A percentile compares a stretch with the other conserved stretches of the same genome.
Conservation (phyloP, 1,140 invertebrate species). For the Scaptomyza montana region DNA sequence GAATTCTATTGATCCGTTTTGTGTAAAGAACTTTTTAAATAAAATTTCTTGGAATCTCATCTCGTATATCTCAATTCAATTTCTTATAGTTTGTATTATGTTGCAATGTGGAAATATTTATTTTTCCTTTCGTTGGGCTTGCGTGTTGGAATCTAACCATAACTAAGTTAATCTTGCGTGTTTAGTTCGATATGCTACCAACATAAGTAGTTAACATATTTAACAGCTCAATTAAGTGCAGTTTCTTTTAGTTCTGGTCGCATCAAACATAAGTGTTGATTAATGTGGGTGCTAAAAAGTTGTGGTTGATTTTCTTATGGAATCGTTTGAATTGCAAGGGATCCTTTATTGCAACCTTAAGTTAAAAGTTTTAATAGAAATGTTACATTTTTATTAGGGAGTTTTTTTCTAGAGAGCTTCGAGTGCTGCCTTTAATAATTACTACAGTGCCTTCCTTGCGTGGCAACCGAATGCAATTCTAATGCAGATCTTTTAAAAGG, state of each 20-base stretch:
- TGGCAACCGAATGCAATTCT: too few relatives aligned
- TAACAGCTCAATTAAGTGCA: constrained; percentile 56
- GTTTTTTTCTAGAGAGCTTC: too few relatives aligned
- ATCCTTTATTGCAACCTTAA: too few relatives aligned
- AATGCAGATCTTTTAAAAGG: too few relatives aligned
- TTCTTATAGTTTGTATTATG: constrained; percentile 52
- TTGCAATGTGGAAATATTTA: constrained; percentile 43
- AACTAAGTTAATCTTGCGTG: constrained; percentile 13
- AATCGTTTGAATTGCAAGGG: too few relatives aligned
- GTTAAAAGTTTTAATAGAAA: too few relatives aligned
- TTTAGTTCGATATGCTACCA: constrained; percentile 63
- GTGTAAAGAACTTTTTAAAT: constrained; percentile 41
- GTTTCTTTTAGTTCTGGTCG: background rate
- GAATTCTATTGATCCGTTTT: constrained; percentile 22
- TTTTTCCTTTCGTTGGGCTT: constrained; percentile 21
- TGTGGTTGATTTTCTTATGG: too few relatives aligned
- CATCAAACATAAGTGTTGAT: background rate
- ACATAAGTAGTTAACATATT: constrained; percentile 39
- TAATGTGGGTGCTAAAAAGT: background rate
- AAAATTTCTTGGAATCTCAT: constrained; percentile 44
- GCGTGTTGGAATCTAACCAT: constrained; percentile 40
- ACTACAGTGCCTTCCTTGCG: too few relatives aligned
- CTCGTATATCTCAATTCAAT: constrained; percentile 7
- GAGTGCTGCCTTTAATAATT: too few relatives aligned
- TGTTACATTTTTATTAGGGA: too few relatives aligned